A percentile compares a stretch with the other conserved stretches of the same genome.
Evolutionary conservation across 2,113 vertebrate genomes (phyloP).

Genomic region (human (Homo sapiens)): DNA sequence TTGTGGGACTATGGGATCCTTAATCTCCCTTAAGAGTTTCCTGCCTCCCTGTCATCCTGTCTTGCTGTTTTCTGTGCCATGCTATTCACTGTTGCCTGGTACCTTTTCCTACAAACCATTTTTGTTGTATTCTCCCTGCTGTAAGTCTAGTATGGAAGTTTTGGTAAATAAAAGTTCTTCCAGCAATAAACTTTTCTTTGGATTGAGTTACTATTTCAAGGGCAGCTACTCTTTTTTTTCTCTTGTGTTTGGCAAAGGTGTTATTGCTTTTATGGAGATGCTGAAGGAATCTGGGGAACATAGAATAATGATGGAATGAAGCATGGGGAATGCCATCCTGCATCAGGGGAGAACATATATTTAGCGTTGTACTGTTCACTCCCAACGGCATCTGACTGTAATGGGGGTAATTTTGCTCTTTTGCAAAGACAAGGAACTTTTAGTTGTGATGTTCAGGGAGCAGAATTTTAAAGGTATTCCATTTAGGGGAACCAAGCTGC

Average conservation of each 20-base stretch:
- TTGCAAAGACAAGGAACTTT: slow-evolving; percentile 42
- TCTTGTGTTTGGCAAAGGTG: background rate
- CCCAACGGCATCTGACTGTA: background rate
- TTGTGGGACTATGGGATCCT: background rate
- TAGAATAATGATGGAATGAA: slow-evolving; percentile 44
- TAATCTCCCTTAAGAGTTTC: background rate
- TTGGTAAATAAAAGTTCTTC: slow-evolving; percentile 53
- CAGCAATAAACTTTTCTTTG: slow-evolving; percentile 51
- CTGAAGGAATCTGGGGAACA: slow-evolving; percentile 35
- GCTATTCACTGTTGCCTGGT: background rate
- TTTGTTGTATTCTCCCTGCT: slow-evolving; percentile 6
- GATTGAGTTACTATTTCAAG: slow-evolving; percentile 53
- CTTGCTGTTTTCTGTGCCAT: background rate
- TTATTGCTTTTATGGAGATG: slow-evolving; percentile 48
- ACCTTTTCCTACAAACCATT: background rate
- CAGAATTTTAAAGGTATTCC: background rate
- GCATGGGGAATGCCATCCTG: background rate
- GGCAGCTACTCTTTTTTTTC: background rate
- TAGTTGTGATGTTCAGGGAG: background rate
- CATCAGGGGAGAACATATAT: background rate
- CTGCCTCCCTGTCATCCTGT: background rate
- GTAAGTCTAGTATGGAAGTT: slow-evolving; percentile 28
- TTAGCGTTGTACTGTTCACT: slow-evolving; percentile 28
- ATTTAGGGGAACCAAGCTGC: background rate
- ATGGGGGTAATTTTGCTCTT: slow-evolving; percentile 11